Conservation (phyloP, 2,113 vertebrate genomes). For the Macroglossus sobrinus region DNA sequence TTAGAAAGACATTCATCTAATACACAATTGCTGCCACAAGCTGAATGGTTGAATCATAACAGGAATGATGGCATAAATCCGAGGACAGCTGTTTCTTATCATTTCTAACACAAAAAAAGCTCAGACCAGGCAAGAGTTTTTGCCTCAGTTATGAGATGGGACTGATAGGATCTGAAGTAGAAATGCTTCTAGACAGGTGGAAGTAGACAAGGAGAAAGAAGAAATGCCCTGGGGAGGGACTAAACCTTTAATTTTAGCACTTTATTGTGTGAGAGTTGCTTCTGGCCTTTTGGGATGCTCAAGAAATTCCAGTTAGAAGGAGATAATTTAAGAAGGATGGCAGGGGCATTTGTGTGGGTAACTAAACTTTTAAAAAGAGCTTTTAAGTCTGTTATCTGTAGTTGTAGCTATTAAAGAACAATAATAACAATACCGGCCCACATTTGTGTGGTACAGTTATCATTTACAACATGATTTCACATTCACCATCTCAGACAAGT, state of each 20-base stretch:
- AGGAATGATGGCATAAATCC: constrained; percentile 57
- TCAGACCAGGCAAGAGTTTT: constrained; percentile 6
- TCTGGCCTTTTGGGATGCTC: neutral
- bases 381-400: neutral
- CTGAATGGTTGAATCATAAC: constrained; percentile 63
- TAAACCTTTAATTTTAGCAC: neutral
- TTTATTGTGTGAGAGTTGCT: neutral
- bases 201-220: neutral
- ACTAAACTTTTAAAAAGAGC: neutral
- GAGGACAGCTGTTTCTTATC: constrained; percentile 72
- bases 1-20: constrained; percentile 73
- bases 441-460: neutral
- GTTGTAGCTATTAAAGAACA: constrained; percentile 2
- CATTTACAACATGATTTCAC: neutral
- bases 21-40: constrained; percentile 51
- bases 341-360: neutral
- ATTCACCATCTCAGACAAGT: neutral
- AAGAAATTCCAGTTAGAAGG: neutral
- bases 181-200: neutral
- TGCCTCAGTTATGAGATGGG: constrained; percentile 4
- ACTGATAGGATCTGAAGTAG: neutral
- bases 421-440: neutral
- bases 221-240: neutral
- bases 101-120: constrained; percentile 20
- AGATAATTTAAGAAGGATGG: neutral